Base-by-base conservation (phyloP, 2,888 invertebrate genomes). In the Clanis bilineata region DNA sequence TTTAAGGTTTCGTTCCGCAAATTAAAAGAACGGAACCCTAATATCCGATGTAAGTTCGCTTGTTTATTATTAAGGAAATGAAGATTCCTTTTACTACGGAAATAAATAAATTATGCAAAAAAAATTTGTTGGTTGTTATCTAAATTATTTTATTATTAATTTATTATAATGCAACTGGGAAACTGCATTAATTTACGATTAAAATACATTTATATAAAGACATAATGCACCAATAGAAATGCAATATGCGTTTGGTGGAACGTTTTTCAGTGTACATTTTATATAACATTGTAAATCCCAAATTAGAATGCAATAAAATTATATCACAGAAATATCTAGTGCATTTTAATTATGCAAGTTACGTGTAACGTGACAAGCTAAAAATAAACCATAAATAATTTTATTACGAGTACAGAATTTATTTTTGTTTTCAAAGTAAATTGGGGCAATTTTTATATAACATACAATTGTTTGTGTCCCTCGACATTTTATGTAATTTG, bases 401-500 rank as follows among this genome's bases (percentile, higher is more conserved):
- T 32, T 21, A 51, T 51, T 32, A 18, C 51, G 18, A 12, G 1
- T 41, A 18, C 2, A 3, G 12, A 9, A 18, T 15, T n/a, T 0
- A 51, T 32, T 4, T 21, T 51, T 32, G 1, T 51, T 18, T 18
- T 9, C 9, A 4, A 10, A 10, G 5, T 32, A 28, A 51, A 9
- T 12, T n/a, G 23, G 12, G 6, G n/a, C n/a, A n/a, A n/a, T 4
- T 32, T 28, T 51, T 32, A 51, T 21, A 2, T 51, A 51, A 51
- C 18, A 51, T 10, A 32, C 3, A 9, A 12, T 47, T 47, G 6
- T 28, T 28, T 43, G 21, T 47, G 15, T 47, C 28, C 47, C 10
- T 10, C 28, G 28, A 51, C 7, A 32, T 18, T 51, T 51, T 51
- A 32, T 28, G 51, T 51, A 51, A 51, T 28, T 39, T 59, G 44